These are phyloP conservation scores for Toxotes chatareus DNA, from an alignment of 2,113 vertebrate genomes.

Conservation along the genomic window DNA sequence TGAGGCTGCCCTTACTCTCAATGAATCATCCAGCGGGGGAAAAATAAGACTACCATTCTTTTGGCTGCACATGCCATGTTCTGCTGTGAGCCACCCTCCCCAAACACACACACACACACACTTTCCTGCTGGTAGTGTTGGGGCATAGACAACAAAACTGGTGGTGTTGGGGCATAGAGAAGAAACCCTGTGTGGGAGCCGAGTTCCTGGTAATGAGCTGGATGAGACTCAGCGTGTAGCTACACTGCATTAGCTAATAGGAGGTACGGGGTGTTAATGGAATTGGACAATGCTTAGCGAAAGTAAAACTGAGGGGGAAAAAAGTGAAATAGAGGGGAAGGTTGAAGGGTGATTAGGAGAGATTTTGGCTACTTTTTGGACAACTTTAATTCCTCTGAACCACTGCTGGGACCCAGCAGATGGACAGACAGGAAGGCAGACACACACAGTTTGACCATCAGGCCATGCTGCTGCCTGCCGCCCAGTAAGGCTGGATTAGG, in stretches of 20 bases:
- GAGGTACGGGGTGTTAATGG: constrained; percentile 47
- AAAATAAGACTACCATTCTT: not conserved
- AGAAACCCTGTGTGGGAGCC: constrained; percentile 9
- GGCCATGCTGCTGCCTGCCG: constrained; percentile 61
- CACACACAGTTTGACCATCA: constrained; percentile 67
- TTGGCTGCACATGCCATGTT: not conserved
- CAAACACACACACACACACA: too few species aligned
- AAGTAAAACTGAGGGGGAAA: constrained; percentile 2
- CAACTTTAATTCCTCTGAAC: constrained; percentile 58
- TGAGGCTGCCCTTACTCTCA: not conserved
- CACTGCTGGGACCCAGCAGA: constrained; percentile 56
- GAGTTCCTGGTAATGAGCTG: constrained; percentile 57
- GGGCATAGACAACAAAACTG: not conserved
- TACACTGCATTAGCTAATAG: constrained; percentile 41
- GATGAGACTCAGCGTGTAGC: constrained; percentile 31
- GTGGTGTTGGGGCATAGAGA: constrained; percentile 6
- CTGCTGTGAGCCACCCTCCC: not conserved
- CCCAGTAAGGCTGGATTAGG: constrained; percentile 72
- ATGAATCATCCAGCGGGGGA: not conserved
- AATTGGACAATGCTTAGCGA: constrained; percentile 34
- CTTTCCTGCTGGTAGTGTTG: too few species aligned
- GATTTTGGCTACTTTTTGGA: constrained; percentile 32
- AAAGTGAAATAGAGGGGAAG: constrained; percentile 24
- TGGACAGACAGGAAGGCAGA: constrained; percentile 71
- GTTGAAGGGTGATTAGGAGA: constrained; percentile 20